These are phyloP conservation scores for Callipepla squamata DNA, from an alignment of 2,113 vertebrate genomes.

Conservation along the genomic window DNA sequence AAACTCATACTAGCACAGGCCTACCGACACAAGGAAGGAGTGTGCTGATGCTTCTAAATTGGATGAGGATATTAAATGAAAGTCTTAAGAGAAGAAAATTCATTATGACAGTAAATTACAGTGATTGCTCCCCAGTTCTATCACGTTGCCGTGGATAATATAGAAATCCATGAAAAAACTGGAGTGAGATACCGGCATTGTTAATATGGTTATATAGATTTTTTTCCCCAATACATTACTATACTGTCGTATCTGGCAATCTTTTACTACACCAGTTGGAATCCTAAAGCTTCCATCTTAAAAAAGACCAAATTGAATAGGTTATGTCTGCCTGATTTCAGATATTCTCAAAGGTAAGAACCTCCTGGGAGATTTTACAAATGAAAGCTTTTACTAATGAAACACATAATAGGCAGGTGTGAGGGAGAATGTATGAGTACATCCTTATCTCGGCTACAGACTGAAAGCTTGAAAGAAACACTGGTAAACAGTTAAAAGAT, in stretches of 20 bases:
- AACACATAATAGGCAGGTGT: conserved; percentile 59
- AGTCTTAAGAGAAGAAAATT: not conserved
- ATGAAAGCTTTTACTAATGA: conserved; percentile 51
- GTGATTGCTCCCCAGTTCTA: not conserved
- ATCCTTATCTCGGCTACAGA: conserved; percentile 19
- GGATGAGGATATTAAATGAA: not conserved
- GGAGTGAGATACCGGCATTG: not conserved
- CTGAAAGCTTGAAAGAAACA: conserved; percentile 2
- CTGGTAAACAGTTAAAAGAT: conserved; percentile 4
- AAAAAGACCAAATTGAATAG: conserved; percentile 32
- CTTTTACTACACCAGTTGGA: conserved; percentile 49
- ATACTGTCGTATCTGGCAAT: not conserved
- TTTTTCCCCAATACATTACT: not conserved
- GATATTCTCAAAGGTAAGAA: conserved; percentile 24
- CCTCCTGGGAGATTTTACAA: not conserved
- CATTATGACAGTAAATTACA: not conserved
- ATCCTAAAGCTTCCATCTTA: conserved; percentile 29
- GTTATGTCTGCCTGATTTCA: conserved; percentile 48
- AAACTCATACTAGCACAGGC: not conserved
- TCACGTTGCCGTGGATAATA: not conserved
- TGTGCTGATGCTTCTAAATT: not conserved
- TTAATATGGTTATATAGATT: not conserved
- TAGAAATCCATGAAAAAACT: not conserved
- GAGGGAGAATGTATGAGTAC: not conserved
- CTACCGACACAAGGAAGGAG: not conserved